Evolutionary conservation across 2,888 invertebrate genomes (phyloP).

Genomic region (Xylota sylvarum): DNA sequence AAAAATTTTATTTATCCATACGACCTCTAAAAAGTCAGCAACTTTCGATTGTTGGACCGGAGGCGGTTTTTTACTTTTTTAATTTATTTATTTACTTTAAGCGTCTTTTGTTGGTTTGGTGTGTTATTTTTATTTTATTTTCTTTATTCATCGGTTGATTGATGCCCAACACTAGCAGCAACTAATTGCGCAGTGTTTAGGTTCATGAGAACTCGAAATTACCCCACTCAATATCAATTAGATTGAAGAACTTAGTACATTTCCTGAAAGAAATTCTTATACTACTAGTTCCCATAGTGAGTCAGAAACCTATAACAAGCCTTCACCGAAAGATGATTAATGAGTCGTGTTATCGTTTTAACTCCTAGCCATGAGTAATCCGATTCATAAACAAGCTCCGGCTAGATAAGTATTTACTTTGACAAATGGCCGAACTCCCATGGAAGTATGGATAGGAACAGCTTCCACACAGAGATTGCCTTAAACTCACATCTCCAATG

Average conservation of each 20-base stretch:
- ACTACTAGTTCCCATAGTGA: conserved; percentile 5
- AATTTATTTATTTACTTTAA: conserved; percentile 31
- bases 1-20: conserved; percentile 3
- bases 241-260: not conserved
- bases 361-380: conserved; percentile 32
- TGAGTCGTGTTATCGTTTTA: conserved; percentile 31
- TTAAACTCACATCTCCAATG: conserved; percentile 2
- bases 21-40: conserved; percentile 52
- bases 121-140: not conserved
- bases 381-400: conserved; percentile 24
- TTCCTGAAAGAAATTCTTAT: conserved; percentile 11
- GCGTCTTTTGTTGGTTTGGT: not conserved
- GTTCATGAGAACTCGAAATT: conserved; percentile 18
- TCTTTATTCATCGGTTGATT: conserved; percentile 7
- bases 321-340: conserved; percentile 34
- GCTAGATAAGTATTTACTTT: conserved; percentile 35
- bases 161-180: conserved; percentile 3
- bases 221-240: conserved; percentile 1
- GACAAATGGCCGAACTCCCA: conserved; percentile 1
- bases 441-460: not conserved
- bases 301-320: conserved; percentile 1
- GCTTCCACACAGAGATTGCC: conserved; percentile 1
- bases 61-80: conserved; percentile 22
- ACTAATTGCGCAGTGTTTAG: conserved; percentile 9
- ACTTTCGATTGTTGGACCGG: conserved; percentile 62